These are phyloP conservation scores for Branchinecta sandiegonensis DNA, from an alignment of 2,888 invertebrate genomes.

Conservation along the genomic window DNA sequence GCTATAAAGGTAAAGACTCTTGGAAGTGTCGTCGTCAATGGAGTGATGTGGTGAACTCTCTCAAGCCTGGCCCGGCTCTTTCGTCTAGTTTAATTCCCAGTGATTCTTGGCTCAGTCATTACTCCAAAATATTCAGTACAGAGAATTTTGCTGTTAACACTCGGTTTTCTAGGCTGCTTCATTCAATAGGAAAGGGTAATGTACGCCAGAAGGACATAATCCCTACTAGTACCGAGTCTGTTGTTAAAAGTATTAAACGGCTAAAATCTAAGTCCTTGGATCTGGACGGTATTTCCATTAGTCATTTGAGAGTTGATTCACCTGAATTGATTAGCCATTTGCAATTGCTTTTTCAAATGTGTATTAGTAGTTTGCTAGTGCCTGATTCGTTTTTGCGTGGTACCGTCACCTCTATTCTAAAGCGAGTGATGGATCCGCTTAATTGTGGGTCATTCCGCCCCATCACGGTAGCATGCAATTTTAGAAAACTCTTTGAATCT, in stretches of 20 bases:
- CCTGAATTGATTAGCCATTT: too few relatives aligned
- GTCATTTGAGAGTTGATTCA: not conserved
- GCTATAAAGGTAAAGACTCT: not conserved
- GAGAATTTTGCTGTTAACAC: too few relatives aligned
- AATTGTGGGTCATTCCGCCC: conserved; percentile 3
- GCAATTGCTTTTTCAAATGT: conserved; percentile 7
- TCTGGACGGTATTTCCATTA: not conserved
- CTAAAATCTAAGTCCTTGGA: not conserved
- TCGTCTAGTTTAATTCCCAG: too few relatives aligned
- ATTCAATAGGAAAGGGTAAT: too few relatives aligned
- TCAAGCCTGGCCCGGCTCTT: conserved; percentile 1
- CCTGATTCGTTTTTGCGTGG: conserved; percentile 8
- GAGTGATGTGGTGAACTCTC: not conserved
- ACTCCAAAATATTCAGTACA: too few relatives aligned
- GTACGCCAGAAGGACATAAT: not conserved
- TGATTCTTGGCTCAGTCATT: conserved; percentile 3
- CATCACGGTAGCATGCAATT: conserved; percentile 10
- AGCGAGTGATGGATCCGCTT: conserved; percentile 9
- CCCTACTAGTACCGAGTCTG: too few relatives aligned
- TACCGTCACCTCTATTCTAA: conserved; percentile 11
- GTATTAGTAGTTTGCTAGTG: conserved; percentile 11
- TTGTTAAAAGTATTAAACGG: conserved; percentile 1
- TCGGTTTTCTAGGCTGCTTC: too few relatives aligned
- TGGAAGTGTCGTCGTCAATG: not conserved
- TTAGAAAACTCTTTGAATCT: not conserved